Percentiles rank a stretch among this genome's conserved stretches.
Conservation (phyloP, 2,888 invertebrate genomes). For the Metopia argyrocephala region DNA sequence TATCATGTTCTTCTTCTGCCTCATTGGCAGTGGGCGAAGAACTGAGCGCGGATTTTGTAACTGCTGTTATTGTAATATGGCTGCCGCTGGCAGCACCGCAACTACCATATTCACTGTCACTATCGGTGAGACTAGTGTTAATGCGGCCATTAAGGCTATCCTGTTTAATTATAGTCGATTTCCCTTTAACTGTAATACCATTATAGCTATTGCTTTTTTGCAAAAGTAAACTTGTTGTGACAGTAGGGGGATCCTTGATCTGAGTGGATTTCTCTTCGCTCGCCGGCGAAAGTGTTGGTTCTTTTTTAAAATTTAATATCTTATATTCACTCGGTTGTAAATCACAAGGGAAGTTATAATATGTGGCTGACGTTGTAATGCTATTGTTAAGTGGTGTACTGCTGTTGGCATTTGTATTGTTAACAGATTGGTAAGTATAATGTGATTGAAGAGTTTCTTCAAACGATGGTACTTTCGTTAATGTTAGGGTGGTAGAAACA, state of each 20-base stretch:
- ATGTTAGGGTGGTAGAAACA: constrained; percentile 60
- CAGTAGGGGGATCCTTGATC: neutral
- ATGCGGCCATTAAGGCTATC: constrained; percentile 68
- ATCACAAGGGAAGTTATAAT: constrained; percentile 57
- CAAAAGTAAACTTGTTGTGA: constrained; percentile 58
- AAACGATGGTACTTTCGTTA: constrained; percentile 58
- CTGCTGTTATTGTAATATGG: constrained; percentile 21
- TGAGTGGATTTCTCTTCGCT: constrained; percentile 47
- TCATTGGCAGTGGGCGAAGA: constrained; percentile 59
- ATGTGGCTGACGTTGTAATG: constrained; percentile 54
- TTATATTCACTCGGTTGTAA: constrained; percentile 25
- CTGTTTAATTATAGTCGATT: constrained; percentile 64
- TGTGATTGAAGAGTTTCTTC: constrained; percentile 54
- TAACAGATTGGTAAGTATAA: constrained; percentile 40
- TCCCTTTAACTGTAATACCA: constrained; percentile 55
- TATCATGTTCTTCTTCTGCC: constrained; percentile 53
- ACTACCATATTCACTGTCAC: constrained; percentile 66
- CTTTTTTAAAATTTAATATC: constrained; percentile 48
- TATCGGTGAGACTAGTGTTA: constrained; percentile 69
- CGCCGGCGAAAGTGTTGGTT: constrained; percentile 23
- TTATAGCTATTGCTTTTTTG: constrained; percentile 71
- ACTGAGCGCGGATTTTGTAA: constrained; percentile 37
- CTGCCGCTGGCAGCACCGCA: constrained; percentile 29
- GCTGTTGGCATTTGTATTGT: constrained; percentile 11
- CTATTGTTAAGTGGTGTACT: constrained; percentile 48